A percentile compares a stretch with the other conserved stretches of the same genome.
These are phyloP conservation scores for Polyommatus iphigenia DNA, from an alignment of 2,888 invertebrate species.

Conservation along the genomic window DNA sequence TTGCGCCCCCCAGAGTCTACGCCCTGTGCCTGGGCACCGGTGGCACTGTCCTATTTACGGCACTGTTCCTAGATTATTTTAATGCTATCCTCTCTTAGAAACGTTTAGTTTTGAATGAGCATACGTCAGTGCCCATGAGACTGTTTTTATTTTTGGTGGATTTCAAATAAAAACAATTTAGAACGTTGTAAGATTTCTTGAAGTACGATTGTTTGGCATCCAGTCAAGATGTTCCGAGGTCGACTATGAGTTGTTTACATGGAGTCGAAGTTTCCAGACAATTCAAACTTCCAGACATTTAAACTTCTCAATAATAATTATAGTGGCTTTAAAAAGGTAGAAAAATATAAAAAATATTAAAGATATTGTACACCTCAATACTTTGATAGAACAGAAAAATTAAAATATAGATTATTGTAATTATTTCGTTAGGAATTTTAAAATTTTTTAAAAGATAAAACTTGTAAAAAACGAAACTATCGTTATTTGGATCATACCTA, in stretches of 20 bases:
- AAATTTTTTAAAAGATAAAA: no score
- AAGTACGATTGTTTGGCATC: constrained; percentile 24
- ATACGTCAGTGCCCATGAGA: neutral
- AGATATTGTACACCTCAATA: no score
- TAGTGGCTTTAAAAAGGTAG: neutral
- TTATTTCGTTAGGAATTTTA: no score
- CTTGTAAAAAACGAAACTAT: no score
- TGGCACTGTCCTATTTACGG: no score
- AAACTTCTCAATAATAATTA: neutral
- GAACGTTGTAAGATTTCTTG: constrained; percentile 17
- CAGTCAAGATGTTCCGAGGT: constrained; percentile 23
- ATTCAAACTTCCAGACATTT: constrained; percentile 4
- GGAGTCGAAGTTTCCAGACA: constrained; percentile 17
- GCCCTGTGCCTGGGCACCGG: no score
- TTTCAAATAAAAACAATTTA: neutral
- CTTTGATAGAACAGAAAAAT: no score
- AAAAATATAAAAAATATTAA: no score
- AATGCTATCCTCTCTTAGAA: neutral
- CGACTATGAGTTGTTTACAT: constrained; percentile 10
- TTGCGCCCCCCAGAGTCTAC: no score
- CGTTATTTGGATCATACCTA: no score
- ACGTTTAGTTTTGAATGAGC: neutral
- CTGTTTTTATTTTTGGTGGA: neutral
- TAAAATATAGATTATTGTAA: no score
- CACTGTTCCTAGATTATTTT: neutral